Conservation (phyloP, 2,113 vertebrate species). For the Shinisaurus crocodilurus region DNA sequence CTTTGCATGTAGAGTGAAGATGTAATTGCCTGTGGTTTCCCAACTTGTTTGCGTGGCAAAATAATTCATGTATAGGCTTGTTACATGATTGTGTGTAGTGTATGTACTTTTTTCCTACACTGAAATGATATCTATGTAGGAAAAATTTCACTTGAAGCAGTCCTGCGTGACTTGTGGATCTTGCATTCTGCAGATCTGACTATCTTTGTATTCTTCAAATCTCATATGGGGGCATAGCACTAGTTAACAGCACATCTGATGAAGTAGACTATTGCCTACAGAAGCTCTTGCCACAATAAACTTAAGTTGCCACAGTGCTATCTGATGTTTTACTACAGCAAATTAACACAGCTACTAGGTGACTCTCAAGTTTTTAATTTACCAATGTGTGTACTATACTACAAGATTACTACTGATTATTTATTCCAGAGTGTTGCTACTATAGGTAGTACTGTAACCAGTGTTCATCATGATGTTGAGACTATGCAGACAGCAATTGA, state of each 20-base stretch:
- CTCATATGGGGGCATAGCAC: background rate
- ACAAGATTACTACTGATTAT: constrained; percentile 25
- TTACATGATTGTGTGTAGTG: background rate
- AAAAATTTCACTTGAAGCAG: background rate
- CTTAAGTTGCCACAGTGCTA: background rate
- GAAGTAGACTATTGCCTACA: background rate
- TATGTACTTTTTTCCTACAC: background rate
- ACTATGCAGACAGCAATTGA: constrained; percentile 88
- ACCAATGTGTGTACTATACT: constrained; percentile 21
- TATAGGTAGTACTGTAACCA: constrained; percentile 94
- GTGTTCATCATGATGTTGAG: constrained; percentile 92
- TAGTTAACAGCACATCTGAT: background rate
- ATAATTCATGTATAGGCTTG: background rate
- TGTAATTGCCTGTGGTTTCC: background rate
- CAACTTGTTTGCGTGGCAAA: background rate
- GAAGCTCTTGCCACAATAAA: background rate
- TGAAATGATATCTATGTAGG: background rate
- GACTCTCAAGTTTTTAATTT: background rate
- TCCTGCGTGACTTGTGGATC: background rate
- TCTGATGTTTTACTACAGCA: background rate
- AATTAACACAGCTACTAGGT: background rate
- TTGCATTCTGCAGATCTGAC: background rate
- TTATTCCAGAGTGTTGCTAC: constrained; percentile 91
- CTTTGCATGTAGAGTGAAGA: background rate
- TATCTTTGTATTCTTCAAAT: too few relatives aligned